phyloP scores from a whole-genome alignment of 2,797 vertebrate genomes.

The Bufotes viridis region DNA sequence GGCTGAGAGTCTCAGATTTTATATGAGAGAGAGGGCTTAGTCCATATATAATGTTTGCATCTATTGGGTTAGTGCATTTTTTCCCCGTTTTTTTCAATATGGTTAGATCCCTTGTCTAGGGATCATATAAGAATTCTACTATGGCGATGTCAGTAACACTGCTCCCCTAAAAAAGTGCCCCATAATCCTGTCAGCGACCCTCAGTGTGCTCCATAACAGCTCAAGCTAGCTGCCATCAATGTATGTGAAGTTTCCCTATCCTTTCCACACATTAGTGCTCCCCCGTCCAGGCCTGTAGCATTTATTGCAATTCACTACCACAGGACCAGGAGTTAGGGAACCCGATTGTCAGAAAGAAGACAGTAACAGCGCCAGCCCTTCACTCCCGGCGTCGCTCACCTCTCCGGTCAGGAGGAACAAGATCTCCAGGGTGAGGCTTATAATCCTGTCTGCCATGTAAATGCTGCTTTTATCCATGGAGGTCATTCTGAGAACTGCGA shows the following conservation, averaged over 20 bases:
- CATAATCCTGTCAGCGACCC: no score
- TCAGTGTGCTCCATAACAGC: background rate
- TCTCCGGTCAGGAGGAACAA: background rate
- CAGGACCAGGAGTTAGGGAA: background rate
- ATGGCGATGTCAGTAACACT: background rate
- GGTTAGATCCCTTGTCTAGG: no score
- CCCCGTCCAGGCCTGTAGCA: background rate
- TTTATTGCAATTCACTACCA: background rate
- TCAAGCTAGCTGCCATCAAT: background rate
- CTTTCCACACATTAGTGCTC: background rate
- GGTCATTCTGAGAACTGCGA: background rate
- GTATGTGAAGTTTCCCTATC: background rate
- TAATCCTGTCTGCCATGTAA: background rate
- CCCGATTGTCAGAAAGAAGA: background rate
- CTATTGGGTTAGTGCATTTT: no score
- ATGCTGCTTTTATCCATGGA: background rate
- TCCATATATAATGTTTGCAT: no score
- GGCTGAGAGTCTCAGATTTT: no score
- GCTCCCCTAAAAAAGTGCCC: no score
- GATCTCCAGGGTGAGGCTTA: conserved; percentile 9
- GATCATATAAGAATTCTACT: no score
- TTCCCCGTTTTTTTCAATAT: no score
- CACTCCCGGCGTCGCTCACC: background rate
- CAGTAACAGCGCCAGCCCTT: background rate
- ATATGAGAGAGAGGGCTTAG: no score